These are phyloP conservation scores for Cydia amplana DNA, from an alignment of 1,140 invertebrate genomes.

Conservation along the genomic window DNA sequence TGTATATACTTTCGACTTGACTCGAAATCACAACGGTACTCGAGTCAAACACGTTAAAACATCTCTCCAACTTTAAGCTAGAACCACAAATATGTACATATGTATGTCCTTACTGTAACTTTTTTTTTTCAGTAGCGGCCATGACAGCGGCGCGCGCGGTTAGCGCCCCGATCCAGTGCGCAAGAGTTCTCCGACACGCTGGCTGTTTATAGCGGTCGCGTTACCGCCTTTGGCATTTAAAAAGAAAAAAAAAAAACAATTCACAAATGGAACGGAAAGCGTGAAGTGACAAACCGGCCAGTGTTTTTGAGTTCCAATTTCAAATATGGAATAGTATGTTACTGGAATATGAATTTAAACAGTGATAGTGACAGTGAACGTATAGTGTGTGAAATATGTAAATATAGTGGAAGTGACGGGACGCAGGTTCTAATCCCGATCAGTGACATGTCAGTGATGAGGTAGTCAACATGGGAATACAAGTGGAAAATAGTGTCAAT, in stretches of 20 bases:
- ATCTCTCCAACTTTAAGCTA: neutral
- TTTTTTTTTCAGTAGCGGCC: neutral
- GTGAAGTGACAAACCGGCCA: conserved; percentile 1
- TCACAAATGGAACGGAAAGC: conserved; percentile 2
- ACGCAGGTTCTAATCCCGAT: conserved; percentile 9
- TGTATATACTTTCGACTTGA: too few species aligned
- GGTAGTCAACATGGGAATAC: conserved; percentile 66
- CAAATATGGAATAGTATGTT: conserved; percentile 5
- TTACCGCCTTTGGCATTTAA: neutral
- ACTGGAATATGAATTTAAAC: conserved; percentile 2
- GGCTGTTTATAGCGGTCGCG: conserved; percentile 1
- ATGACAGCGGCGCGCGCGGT: conserved; percentile 1
- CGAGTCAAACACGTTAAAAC: too few species aligned
- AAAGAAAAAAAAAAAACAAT: conserved; percentile 12
- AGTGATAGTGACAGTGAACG: conserved; percentile 11
- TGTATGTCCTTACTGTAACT: neutral
- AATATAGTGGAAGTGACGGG: neutral
- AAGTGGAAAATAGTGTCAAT: conserved; percentile 70
- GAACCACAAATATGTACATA: neutral
- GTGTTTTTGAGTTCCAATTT: neutral
- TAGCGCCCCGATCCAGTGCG: conserved; percentile 6
- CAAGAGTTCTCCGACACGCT: conserved; percentile 4
- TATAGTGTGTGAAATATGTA: conserved; percentile 2
- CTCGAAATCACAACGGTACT: too few species aligned
- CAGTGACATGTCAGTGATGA: conserved; percentile 51